Evolutionary conservation across 2,797 vertebrate species (phyloP).

Genomic region (Aselliscus stoliczkanus): DNA sequence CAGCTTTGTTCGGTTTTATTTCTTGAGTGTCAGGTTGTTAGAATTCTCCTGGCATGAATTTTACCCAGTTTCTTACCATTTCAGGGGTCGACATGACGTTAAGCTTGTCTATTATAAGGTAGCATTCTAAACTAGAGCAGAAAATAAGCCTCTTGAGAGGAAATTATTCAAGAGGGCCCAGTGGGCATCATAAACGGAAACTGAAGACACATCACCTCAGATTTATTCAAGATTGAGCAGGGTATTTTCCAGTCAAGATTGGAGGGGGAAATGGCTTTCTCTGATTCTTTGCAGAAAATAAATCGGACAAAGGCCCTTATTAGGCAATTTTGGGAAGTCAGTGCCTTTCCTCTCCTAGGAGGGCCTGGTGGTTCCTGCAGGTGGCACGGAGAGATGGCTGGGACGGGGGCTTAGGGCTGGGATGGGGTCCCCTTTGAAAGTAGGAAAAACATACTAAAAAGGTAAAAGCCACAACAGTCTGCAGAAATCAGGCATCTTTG

Average conservation of each 20-base stretch:
- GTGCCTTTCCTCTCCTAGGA: background rate
- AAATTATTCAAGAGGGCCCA: background rate
- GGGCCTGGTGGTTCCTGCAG: background rate
- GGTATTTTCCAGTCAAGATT: background rate
- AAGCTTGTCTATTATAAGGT: background rate
- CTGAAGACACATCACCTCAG: rapidly evolving
- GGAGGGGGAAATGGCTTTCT: background rate
- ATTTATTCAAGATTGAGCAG: background rate
- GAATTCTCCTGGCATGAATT: background rate
- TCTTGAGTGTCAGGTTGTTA: background rate
- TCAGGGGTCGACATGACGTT: background rate
- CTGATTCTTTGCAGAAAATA: background rate
- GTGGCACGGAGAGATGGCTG: rapidly evolving
- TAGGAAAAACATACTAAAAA: background rate
- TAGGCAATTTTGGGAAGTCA: rapidly evolving
- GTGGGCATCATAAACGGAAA: rapidly evolving
- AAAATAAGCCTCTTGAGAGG: background rate
- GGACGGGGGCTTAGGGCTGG: rapidly evolving
- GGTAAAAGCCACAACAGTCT: background rate
- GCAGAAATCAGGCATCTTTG: rapidly evolving
- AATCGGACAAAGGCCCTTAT: background rate
- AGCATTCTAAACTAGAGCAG: background rate
- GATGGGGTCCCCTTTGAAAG: background rate
- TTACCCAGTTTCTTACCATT: background rate
- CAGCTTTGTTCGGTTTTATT: background rate